A percentile compares a stretch with the other conserved stretches of the same genome.
Conservation (phyloP, 1,140 invertebrate genomes). For the Drosophila subobscura region DNA sequence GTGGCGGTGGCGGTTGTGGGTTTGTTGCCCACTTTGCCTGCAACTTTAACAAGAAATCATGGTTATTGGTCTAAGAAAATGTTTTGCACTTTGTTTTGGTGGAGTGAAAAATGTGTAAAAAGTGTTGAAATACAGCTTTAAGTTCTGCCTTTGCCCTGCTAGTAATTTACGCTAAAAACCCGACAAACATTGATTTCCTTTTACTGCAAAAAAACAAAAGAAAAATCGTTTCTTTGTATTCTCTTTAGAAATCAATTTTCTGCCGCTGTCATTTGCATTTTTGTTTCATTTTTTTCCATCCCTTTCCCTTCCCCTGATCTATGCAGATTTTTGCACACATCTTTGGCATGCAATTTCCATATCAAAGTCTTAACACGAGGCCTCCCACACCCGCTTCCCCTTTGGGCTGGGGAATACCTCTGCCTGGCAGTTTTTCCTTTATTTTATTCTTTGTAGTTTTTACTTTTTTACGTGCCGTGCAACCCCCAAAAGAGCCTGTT, state of each 20-base stretch:
- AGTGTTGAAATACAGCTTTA: too few relatives aligned
- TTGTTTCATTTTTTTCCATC: neutral
- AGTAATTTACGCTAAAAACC: too few relatives aligned
- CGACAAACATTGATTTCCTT: too few relatives aligned
- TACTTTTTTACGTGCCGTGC: slow-evolving; percentile 54
- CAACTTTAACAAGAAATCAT: slow-evolving; percentile 16
- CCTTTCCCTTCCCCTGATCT: neutral
- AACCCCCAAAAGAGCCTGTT: slow-evolving; percentile 45
- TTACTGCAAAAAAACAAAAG: too few relatives aligned
- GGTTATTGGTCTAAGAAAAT: slow-evolving; percentile 24
- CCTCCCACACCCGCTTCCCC: neutral
- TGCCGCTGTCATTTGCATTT: neutral
- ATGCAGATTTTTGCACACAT: slow-evolving; percentile 4
- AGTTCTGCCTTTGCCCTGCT: too few relatives aligned
- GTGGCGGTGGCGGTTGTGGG: slow-evolving; percentile 28
- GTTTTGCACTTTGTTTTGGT: neutral
- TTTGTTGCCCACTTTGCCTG: slow-evolving; percentile 31
- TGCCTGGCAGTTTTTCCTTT: slow-evolving; percentile 2
- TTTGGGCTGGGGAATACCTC: slow-evolving; percentile 33
- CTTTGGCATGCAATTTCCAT: slow-evolving; percentile 52
- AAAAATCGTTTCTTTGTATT: too few relatives aligned
- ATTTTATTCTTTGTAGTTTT: slow-evolving; percentile 57
- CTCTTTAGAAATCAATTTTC: neutral
- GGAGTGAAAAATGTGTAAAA: neutral
- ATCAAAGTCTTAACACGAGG: slow-evolving; percentile 59